These are phyloP conservation scores for Glyphotaelius pellucidus DNA, from an alignment of 2,888 invertebrate species.

Conservation along the genomic window DNA sequence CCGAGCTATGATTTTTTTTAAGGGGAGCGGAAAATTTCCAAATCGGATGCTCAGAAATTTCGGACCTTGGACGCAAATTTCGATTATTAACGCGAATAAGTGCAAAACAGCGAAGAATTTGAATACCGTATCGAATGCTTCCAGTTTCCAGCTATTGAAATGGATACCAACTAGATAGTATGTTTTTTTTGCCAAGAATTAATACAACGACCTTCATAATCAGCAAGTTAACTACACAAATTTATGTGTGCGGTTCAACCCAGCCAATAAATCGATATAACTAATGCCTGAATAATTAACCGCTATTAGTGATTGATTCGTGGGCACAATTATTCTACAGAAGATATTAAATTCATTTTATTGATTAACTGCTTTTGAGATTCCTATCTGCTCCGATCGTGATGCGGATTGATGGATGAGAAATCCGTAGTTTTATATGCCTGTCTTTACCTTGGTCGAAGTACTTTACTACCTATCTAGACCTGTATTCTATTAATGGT, in stretches of 20 bases:
- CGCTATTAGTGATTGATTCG: neutral
- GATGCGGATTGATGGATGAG: constrained; percentile 8
- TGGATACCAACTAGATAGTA: neutral
- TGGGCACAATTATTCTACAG: neutral
- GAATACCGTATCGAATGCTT: neutral
- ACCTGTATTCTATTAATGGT: neutral
- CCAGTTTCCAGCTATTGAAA: neutral
- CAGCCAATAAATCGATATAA: neutral
- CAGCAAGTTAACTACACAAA: neutral
- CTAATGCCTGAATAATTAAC: neutral
- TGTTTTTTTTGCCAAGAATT: neutral
- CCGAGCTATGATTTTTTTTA: too few relatives aligned
- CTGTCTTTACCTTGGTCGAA: constrained; percentile 8
- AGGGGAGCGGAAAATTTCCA: too few relatives aligned
- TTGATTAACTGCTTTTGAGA: neutral
- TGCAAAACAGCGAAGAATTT: neutral
- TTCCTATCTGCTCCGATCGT: neutral
- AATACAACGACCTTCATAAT: neutral
- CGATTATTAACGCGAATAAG: too few relatives aligned
- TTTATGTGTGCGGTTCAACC: neutral
- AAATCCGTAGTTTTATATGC: neutral
- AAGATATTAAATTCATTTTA: neutral
- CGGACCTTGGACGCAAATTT: too few relatives aligned
- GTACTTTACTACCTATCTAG: neutral
- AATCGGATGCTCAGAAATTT: too few relatives aligned